Conservation (phyloP, 1,140 invertebrate species). For the Orussus abietinus region DNA sequence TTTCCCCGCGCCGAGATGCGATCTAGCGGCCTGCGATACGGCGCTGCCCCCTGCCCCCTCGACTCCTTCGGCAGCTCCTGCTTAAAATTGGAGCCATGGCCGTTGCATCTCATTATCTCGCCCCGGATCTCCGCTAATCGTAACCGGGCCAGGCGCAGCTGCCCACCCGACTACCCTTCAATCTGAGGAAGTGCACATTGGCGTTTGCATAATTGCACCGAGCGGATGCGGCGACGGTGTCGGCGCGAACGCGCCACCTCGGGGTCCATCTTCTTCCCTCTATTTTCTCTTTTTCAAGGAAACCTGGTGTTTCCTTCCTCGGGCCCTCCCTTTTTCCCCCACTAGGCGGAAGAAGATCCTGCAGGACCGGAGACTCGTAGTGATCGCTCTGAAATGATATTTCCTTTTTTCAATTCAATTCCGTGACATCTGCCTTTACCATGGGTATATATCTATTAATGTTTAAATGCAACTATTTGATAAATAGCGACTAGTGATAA, state of each 20-base stretch:
- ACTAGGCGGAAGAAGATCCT: no score
- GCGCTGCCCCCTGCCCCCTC: slow-evolving; percentile 2
- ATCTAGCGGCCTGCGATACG: slow-evolving; percentile 18
- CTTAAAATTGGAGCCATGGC: slow-evolving; percentile 29
- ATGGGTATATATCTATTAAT: no score
- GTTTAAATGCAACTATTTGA: no score
- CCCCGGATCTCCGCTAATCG: slow-evolving; percentile 27
- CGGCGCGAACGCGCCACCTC: slow-evolving; percentile 14
- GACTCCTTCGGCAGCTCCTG: slow-evolving; percentile 12
- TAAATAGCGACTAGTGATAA: no score
- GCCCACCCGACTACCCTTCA: slow-evolving; percentile 41
- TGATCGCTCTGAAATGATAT: no score
- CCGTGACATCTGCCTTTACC: no score
- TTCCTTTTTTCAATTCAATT: no score
- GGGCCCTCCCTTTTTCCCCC: no score
- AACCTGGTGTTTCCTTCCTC: slow-evolving; percentile 17
- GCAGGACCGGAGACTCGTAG: no score
- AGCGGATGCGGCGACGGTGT: slow-evolving; percentile 13
- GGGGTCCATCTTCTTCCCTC: slow-evolving; percentile 17
- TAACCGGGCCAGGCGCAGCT: slow-evolving; percentile 33
- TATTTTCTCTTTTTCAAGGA: slow-evolving; percentile 11
- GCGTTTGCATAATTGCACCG: slow-evolving; percentile 47
- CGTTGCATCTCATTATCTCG: slow-evolving; percentile 33
- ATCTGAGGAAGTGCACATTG: slow-evolving; percentile 38
- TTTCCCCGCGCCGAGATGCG: no score